Conservation (phyloP, 2,888 invertebrate species). For the Tetragnatha montana region DNA sequence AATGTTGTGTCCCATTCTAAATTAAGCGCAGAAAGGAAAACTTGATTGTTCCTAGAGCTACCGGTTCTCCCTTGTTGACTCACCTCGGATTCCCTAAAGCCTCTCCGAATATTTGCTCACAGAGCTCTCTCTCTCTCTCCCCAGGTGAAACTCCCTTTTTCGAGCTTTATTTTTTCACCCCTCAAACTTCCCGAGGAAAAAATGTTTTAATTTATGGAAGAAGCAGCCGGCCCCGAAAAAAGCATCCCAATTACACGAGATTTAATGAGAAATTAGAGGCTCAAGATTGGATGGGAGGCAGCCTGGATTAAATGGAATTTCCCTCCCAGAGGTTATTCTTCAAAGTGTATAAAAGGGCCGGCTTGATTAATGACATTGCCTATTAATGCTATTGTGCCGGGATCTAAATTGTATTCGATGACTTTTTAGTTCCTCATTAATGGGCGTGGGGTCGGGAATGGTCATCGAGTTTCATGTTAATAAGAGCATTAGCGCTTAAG, state of each 20-base stretch:
- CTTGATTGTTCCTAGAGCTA: too few species aligned
- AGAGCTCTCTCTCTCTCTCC: neutral
- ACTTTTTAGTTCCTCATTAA: slow-evolving; percentile 68
- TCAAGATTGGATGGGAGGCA: slow-evolving; percentile 59
- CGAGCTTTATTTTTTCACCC: slow-evolving; percentile 8
- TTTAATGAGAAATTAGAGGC: slow-evolving; percentile 70
- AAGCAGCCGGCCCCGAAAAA: slow-evolving; percentile 40
- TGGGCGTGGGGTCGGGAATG: slow-evolving; percentile 21
- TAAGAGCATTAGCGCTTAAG: too few species aligned
- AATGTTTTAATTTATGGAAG: slow-evolving; percentile 70
- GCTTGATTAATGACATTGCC: slow-evolving; percentile 68
- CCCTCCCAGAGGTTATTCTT: slow-evolving; percentile 60
- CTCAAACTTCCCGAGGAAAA: slow-evolving; percentile 31
- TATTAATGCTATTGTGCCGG: slow-evolving; percentile 67
- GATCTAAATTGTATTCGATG: slow-evolving; percentile 66
- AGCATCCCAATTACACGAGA: slow-evolving; percentile 67
- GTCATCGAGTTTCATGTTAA: slow-evolving; percentile 29
- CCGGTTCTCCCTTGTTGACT: too few species aligned
- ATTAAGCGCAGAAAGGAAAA: too few species aligned
- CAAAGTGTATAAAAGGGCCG: slow-evolving; percentile 31
- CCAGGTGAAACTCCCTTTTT: slow-evolving; percentile 16
- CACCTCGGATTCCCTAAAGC: too few species aligned
- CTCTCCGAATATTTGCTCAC: too few species aligned
- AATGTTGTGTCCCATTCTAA: too few species aligned
- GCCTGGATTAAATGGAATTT: slow-evolving; percentile 66